These are phyloP conservation scores for Dicycla oo DNA, from an alignment of 2,888 invertebrate genomes.

Conservation along the genomic window DNA sequence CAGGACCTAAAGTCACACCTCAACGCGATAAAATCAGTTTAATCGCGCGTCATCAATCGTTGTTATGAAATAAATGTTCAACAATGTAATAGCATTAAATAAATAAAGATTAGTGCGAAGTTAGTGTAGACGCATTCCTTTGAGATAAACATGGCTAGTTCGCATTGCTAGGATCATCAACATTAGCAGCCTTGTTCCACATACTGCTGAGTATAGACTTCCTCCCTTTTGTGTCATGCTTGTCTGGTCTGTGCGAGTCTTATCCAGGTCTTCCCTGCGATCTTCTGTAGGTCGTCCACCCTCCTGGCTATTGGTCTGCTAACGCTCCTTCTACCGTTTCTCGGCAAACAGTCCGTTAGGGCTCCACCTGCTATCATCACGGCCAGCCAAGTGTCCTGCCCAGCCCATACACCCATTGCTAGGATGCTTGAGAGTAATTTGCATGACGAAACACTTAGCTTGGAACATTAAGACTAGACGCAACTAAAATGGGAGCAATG, in stretches of 20 bases:
- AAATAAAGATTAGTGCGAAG: slow-evolving; percentile 32
- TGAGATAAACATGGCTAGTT: slow-evolving; percentile 22
- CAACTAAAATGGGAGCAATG: slow-evolving; percentile 2
- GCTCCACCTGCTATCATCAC: neutral
- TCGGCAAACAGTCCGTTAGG: neutral
- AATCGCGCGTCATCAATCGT: slow-evolving; percentile 25
- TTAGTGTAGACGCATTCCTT: slow-evolving; percentile 23
- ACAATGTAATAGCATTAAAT: slow-evolving; percentile 26
- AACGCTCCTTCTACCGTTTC: neutral
- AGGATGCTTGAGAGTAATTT: neutral
- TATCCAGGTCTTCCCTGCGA: neutral
- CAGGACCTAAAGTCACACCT: neutral
- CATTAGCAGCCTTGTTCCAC: neutral
- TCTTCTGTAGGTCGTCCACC: neutral
- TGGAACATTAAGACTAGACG: neutral
- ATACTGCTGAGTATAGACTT: neutral
- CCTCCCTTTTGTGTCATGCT: neutral
- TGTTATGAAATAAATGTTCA: slow-evolving; percentile 47
- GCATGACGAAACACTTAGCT: slow-evolving; percentile 5
- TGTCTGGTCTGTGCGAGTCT: neutral
- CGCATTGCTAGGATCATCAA: neutral
- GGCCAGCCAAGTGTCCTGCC: neutral
- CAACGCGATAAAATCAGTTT: slow-evolving; percentile 24
- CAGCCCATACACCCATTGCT: neutral
- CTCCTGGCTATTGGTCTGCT: neutral